Conservation (phyloP, 2,797 vertebrate genomes). For the Rhyacichthys aspro region DNA sequence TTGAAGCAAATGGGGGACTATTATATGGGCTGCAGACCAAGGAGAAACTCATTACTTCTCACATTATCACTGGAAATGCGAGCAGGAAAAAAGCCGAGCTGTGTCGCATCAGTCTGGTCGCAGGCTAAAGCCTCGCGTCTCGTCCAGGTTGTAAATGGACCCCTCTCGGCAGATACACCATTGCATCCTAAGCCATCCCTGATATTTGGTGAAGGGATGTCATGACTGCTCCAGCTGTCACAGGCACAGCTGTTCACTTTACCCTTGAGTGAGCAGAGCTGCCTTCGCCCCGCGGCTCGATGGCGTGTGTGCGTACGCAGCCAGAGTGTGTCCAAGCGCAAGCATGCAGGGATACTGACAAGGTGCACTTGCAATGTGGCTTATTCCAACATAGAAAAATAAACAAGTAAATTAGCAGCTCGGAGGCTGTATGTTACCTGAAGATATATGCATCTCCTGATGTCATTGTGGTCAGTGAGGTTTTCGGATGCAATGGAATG, state of each 20-base stretch:
- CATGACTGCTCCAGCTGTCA: slow-evolving; percentile 88
- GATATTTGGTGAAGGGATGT: slow-evolving; percentile 84
- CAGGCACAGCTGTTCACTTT: slow-evolving; percentile 90
- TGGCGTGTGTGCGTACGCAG: slow-evolving; percentile 60
- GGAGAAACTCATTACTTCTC: slow-evolving; percentile 77
- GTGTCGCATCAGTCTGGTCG: slow-evolving; percentile 37
- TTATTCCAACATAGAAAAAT: slow-evolving; percentile 45
- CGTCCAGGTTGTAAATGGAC: slow-evolving; percentile 74
- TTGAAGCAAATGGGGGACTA: slow-evolving; percentile 74
- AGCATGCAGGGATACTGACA: slow-evolving; percentile 71
- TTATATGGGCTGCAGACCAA: slow-evolving; percentile 77
- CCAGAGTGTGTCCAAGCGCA: slow-evolving; percentile 55
- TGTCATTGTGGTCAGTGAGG: slow-evolving; percentile 3
- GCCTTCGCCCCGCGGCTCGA: slow-evolving; percentile 80
- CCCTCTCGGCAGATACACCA: slow-evolving; percentile 71
- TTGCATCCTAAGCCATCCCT: slow-evolving; percentile 74
- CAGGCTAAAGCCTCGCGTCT: slow-evolving; percentile 56
- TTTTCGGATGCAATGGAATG: slow-evolving; percentile 10
- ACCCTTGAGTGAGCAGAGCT: slow-evolving; percentile 86
- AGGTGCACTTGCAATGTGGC: slow-evolving; percentile 79
- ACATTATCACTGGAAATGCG: slow-evolving; percentile 69
- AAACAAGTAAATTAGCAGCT: slow-evolving; percentile 42
- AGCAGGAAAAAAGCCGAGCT: slow-evolving; percentile 45
- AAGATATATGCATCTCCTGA: neutral
- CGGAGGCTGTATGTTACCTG: slow-evolving; percentile 11